phyloP scores from a whole-genome alignment of 2,888 invertebrate genomes.

The Orchesella flavescens region DNA sequence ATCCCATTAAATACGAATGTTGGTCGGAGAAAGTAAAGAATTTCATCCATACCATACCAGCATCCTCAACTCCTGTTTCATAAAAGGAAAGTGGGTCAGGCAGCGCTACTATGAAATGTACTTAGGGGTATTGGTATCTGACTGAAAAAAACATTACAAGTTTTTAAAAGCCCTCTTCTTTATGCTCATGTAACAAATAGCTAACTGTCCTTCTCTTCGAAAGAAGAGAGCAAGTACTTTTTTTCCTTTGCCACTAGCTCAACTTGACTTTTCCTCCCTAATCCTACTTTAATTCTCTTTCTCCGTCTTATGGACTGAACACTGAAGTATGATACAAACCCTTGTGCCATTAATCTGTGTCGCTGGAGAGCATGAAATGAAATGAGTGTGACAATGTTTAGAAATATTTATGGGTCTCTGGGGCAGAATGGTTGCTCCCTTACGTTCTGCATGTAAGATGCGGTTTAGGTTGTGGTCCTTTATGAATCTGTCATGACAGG shows the following conservation, averaged over 20 bases:
- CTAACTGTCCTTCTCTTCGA: constrained; percentile 45
- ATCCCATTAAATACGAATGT: constrained; percentile 62
- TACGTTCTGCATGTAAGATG: constrained; percentile 17
- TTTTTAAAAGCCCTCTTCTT: constrained; percentile 50
- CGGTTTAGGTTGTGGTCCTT: constrained; percentile 58
- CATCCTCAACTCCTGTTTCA: constrained; percentile 41
- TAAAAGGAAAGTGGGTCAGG: constrained; percentile 62
- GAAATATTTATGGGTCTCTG: constrained; percentile 70
- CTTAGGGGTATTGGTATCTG: constrained; percentile 63
- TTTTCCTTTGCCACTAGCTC: constrained; percentile 36
- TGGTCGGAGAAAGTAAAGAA: constrained; percentile 56
- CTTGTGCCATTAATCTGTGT: constrained; percentile 68
- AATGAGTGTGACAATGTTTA: constrained; percentile 70
- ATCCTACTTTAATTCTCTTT: constrained; percentile 65
- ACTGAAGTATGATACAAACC: constrained; percentile 38
- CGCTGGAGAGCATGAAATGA: constrained; percentile 68
- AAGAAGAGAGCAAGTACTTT: constrained; percentile 18
- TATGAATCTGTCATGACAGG: constrained; percentile 63
- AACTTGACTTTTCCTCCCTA: constrained; percentile 65
- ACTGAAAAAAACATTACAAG: constrained; percentile 52
- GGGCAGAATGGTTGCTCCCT: constrained; percentile 62
- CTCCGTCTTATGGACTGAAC: constrained; percentile 50
- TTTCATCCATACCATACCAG: constrained; percentile 53
- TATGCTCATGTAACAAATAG: constrained; percentile 59
- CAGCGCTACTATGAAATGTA: constrained; percentile 49